These are phyloP conservation scores for Diachasma alloeum DNA, from an alignment of 1,140 invertebrate genomes.

Conservation along the genomic window DNA sequence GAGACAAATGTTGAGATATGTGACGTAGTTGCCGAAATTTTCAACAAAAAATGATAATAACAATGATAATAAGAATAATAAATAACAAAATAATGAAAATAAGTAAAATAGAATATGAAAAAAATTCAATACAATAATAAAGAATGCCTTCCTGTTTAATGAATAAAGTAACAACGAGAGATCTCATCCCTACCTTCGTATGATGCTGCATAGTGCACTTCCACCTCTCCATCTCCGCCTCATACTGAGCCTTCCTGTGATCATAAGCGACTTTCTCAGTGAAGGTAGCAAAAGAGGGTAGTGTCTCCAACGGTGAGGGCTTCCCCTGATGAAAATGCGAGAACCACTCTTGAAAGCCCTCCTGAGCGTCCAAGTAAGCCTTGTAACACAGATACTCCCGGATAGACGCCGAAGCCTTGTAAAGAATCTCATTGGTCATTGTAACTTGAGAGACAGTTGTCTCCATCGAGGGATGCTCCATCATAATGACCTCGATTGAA, in stretches of 20 bases:
- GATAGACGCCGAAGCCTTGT: conserved; percentile 66
- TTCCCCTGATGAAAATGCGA: conserved; percentile 81
- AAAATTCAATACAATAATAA: neutral
- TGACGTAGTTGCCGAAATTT: too few relatives aligned
- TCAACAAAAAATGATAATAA: too few relatives aligned
- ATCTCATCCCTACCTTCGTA: conserved; percentile 65
- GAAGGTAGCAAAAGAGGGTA: conserved; percentile 74
- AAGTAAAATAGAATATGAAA: too few relatives aligned
- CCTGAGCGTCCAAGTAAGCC: conserved; percentile 82
- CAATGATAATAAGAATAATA: too few relatives aligned
- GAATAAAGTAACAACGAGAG: neutral
- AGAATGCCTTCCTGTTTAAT: neutral
- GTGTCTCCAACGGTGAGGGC: conserved; percentile 72
- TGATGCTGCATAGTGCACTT: conserved; percentile 71
- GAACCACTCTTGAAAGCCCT: conserved; percentile 90
- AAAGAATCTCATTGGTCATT: conserved; percentile 55
- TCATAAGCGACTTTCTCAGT: conserved; percentile 89
- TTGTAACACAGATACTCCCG: conserved; percentile 82
- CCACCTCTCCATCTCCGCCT: conserved; percentile 82
- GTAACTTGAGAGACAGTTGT: conserved; percentile 51
- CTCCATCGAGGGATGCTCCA: conserved; percentile 67
- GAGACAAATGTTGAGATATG: too few relatives aligned
- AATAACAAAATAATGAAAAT: too few relatives aligned
- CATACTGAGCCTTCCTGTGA: conserved; percentile 80
- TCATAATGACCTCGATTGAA: conserved; percentile 70